Evolutionary conservation across 2,888 invertebrate genomes (phyloP).

Genomic region (Ecdyonurus torrentis): DNA sequence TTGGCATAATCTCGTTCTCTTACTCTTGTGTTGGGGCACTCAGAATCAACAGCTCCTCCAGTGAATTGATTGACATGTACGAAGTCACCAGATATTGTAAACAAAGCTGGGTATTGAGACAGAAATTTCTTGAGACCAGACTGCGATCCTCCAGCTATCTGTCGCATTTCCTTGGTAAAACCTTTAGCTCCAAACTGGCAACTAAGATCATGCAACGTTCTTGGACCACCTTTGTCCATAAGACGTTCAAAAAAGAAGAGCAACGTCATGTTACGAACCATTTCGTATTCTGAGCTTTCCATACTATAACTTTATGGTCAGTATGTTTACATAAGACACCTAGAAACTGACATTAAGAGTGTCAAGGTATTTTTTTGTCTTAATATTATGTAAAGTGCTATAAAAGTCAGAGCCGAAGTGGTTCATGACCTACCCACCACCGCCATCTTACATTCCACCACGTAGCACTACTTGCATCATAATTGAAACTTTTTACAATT

Average conservation of each 20-base stretch:
- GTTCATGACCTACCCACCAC: conserved; percentile 1
- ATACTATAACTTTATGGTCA: conserved; percentile 27
- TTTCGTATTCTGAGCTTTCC: conserved; percentile 90
- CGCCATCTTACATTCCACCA: conserved; percentile 3
- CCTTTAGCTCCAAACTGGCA: conserved; percentile 99
- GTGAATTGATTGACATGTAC: conserved; percentile 48
- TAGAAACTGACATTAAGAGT: background rate
- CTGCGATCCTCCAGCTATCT: conserved; percentile 89
- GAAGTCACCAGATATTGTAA: conserved; percentile 85
- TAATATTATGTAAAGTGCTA: background rate
- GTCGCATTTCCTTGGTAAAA: conserved; percentile 97
- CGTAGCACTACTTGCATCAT: background rate
- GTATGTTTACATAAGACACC: background rate
- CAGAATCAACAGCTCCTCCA: background rate
- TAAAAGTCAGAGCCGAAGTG: background rate
- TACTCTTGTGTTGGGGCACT: background rate
- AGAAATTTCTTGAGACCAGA: conserved; percentile 94
- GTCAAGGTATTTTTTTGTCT: background rate
- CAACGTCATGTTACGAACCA: conserved; percentile 85
- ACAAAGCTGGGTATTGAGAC: conserved; percentile 88
- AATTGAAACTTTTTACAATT: too few species aligned
- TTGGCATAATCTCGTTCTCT: conserved; percentile 72
- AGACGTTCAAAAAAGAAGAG: conserved; percentile 97
- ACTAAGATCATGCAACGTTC: conserved; percentile 92
- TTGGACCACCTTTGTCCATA: conserved; percentile 89